Evolutionary conservation across 2,113 vertebrate species (phyloP).

Genomic region (Glaucidium brasilianum): DNA sequence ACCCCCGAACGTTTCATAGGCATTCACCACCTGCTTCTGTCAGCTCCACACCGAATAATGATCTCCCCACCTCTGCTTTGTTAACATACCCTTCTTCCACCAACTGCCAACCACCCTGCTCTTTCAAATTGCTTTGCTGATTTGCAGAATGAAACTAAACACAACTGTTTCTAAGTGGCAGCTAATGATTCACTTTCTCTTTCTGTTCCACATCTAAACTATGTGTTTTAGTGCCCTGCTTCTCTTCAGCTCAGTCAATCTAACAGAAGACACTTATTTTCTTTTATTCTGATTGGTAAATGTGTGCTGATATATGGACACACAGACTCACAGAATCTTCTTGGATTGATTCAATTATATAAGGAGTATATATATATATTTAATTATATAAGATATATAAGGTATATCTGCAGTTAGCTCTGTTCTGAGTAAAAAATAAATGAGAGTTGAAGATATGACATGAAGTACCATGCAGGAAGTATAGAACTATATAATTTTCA

Average conservation of each 20-base stretch:
- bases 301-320: neutral
- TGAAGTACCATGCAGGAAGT: neutral
- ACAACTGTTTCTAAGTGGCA: neutral
- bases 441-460: neutral
- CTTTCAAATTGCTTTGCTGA: neutral
- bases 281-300: neutral
- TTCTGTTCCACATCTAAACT: neutral
- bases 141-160: neutral
- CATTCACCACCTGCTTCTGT: neutral
- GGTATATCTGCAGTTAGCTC: neutral
- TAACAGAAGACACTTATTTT: neutral
- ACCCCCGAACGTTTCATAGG: neutral
- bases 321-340: neutral
- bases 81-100: neutral
- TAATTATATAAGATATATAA: neutral
- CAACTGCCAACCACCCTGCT: neutral
- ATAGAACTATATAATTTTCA: neutral
- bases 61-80: neutral
- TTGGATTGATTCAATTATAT: neutral
- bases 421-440: neutral
- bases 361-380: too few relatives aligned
- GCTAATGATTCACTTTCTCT: neutral
- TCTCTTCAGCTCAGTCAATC: neutral
- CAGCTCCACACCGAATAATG: neutral
- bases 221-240: neutral